Evolutionary conservation across 2,113 vertebrate genomes (phyloP).

Genomic region (Aramus guarauna): DNA sequence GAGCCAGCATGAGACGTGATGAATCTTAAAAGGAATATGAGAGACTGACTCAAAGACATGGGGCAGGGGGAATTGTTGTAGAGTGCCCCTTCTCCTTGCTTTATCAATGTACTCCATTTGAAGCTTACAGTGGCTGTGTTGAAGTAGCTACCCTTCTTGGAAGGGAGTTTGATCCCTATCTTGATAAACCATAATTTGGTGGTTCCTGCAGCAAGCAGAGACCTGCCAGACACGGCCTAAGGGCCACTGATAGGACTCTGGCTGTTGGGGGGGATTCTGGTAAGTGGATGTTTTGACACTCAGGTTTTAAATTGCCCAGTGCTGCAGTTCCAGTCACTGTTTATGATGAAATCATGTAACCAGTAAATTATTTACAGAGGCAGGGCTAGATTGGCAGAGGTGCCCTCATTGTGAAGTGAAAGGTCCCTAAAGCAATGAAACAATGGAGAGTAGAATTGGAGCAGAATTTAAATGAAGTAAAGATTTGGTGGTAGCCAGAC

Average conservation of each 20-base stretch:
- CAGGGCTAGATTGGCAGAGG: slow-evolving; percentile 10
- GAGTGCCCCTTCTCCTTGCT: not conserved
- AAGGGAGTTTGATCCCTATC: not conserved
- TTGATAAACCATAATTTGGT: not conserved
- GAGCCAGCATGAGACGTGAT: not conserved
- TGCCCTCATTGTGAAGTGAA: slow-evolving; percentile 44
- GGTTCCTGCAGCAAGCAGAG: not conserved
- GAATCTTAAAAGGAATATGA: not conserved
- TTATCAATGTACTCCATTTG: not conserved
- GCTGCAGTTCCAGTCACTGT: slow-evolving; percentile 1
- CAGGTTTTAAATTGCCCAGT: not conserved
- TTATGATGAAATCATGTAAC: slow-evolving; percentile 44
- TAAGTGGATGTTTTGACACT: not conserved
- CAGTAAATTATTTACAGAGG: slow-evolving; percentile 60
- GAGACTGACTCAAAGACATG: not conserved
- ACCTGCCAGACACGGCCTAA: not conserved
- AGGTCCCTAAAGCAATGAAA: slow-evolving; percentile 24
- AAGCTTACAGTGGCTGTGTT: not conserved
- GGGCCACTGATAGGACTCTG: not conserved
- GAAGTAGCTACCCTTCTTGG: not conserved
- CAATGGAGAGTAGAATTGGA: slow-evolving; percentile 36
- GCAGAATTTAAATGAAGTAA: slow-evolving; percentile 57
- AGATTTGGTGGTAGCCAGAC: slow-evolving; percentile 38
- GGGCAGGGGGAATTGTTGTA: accelerated
- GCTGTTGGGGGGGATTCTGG: not conserved